phyloP scores from a whole-genome alignment of 2,888 invertebrate species.

The Nipponacmea schrenckii region DNA sequence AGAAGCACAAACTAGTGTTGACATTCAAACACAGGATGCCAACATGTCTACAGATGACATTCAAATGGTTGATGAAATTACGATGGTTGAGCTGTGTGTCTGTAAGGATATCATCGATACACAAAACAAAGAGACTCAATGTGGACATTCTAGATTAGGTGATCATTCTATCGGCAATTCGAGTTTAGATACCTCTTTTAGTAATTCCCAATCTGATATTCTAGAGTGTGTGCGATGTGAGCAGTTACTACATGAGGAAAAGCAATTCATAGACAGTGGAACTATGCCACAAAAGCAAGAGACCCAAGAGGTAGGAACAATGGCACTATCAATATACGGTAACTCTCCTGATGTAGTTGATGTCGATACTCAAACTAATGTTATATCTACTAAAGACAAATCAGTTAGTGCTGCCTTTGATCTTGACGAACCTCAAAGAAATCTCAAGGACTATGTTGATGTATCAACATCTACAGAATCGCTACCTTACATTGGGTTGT shows the following conservation, averaged over 20 bases:
- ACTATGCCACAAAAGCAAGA: constrained; percentile 37
- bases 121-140: constrained; percentile 12
- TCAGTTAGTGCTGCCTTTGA: constrained; percentile 47
- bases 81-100: constrained; percentile 38
- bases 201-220: background rate
- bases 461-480: constrained; percentile 60
- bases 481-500: constrained; percentile 56
- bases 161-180: background rate
- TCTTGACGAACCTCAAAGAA: constrained; percentile 29
- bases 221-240: constrained; percentile 27
- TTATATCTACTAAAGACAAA: constrained; percentile 43
- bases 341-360: constrained; percentile 31
- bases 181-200: background rate
- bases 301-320: constrained; percentile 46
- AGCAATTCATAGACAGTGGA: constrained; percentile 30
- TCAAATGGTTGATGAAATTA: constrained; percentile 32
- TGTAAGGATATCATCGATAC: background rate
- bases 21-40: constrained; percentile 39
- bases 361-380: constrained; percentile 45
- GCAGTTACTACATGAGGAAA: constrained; percentile 15
- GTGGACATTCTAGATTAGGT: background rate
- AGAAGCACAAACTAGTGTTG: constrained; percentile 54
- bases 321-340: constrained; percentile 45
- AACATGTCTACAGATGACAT: constrained; percentile 47
- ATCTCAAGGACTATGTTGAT: constrained; percentile 31